phyloP scores from a whole-genome alignment of 2,888 invertebrate species.

The Morinoia aosen region DNA sequence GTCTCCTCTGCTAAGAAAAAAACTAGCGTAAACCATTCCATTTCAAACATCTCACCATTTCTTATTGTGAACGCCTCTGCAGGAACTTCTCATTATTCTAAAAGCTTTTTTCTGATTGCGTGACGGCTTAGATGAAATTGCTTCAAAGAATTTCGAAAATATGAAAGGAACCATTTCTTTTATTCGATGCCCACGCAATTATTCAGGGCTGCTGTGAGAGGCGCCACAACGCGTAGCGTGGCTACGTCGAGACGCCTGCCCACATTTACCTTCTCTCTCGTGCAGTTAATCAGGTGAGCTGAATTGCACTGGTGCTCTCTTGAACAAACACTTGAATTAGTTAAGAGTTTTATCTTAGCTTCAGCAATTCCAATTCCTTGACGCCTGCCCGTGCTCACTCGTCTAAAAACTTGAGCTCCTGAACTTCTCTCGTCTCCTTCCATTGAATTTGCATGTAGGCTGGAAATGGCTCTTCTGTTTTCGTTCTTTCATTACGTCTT shows the following conservation, averaged over 20 bases:
- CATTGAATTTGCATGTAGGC: slow-evolving; percentile 27
- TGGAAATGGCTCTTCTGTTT: neutral
- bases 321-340: slow-evolving; percentile 52
- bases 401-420: neutral
- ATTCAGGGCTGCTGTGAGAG: neutral
- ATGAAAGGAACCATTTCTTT: neutral
- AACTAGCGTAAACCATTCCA: neutral
- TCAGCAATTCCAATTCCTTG: slow-evolving; percentile 31
- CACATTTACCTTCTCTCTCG: slow-evolving; percentile 44
- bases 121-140: neutral
- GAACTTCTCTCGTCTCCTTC: slow-evolving; percentile 16
- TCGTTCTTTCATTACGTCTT: neutral
- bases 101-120: neutral
- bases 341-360: slow-evolving; percentile 41
- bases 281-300: slow-evolving; percentile 50
- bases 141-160: neutral
- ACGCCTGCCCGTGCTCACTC: slow-evolving; percentile 22
- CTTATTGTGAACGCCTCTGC: neutral
- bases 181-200: neutral
- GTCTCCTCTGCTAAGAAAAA: neutral
- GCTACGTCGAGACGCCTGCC: neutral
- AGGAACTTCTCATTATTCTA: neutral
- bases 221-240: neutral
- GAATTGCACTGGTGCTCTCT: slow-evolving; percentile 44
- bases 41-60: neutral